Conservation (phyloP, 2,113 vertebrate genomes). For the Eclectus roratus region DNA sequence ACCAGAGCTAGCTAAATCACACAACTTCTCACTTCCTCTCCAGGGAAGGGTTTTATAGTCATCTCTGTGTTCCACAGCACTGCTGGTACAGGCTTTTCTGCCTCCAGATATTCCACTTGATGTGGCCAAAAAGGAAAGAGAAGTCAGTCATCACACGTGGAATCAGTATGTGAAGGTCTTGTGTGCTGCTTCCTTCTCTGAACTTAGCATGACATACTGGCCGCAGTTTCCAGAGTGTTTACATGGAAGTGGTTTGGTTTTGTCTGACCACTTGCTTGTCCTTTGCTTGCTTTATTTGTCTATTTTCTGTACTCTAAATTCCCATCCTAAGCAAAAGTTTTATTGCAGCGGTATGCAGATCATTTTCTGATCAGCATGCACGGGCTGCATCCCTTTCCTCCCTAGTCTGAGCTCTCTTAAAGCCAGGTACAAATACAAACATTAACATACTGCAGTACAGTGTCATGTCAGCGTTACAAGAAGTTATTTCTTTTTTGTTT, state of each 20-base stretch:
- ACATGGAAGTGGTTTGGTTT: constrained; percentile 24
- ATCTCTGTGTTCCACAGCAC: neutral
- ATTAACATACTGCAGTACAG: neutral
- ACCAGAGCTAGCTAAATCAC: neutral
- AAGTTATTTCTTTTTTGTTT: neutral
- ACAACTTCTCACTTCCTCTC: neutral
- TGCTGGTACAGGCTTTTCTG: neutral
- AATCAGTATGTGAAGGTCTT: neutral
- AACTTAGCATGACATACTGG: fast-evolving
- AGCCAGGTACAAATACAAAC: neutral
- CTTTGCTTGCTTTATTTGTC: neutral
- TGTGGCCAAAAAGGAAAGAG: neutral
- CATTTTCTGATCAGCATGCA: neutral
- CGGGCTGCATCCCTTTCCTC: neutral
- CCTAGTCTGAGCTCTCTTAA: neutral
- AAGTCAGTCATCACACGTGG: neutral
- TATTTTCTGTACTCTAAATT: neutral
- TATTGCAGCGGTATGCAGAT: neutral
- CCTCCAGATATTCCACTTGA: neutral
- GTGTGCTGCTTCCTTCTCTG: neutral
- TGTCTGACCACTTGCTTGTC: neutral
- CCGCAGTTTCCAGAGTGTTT: neutral
- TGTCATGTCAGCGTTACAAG: neutral
- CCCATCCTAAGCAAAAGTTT: neutral
- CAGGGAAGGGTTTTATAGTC: neutral